phyloP scores from a whole-genome alignment of 2,888 invertebrate species.

The Sminthurides aquaticus region DNA sequence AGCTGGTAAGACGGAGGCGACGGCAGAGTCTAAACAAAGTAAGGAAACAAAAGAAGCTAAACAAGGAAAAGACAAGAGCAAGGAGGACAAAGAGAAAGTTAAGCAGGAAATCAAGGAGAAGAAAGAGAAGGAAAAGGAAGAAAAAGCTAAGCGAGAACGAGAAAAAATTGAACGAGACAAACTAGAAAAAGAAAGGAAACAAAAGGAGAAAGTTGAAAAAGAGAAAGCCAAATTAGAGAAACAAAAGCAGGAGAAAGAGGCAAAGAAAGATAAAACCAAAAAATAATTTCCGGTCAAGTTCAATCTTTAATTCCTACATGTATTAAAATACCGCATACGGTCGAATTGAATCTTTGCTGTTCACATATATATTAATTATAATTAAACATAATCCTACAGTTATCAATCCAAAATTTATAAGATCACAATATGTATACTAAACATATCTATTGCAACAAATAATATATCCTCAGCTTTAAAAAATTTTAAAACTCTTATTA shows the following conservation, averaged over 20 bases:
- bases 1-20: conserved; percentile 4
- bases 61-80: neutral
- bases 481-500: too few species aligned
- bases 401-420: too few species aligned
- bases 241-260: conserved; percentile 15
- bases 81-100: conserved; percentile 1
- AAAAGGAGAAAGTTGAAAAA: conserved; percentile 18
- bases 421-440: too few species aligned
- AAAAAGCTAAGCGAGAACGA: conserved; percentile 18
- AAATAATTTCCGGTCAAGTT: too few species aligned
- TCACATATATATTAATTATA: too few species aligned
- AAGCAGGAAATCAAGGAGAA: conserved; percentile 21
- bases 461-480: too few species aligned
- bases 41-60: too few species aligned
- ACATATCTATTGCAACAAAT: too few species aligned
- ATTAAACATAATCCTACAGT: too few species aligned
- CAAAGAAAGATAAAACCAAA: conserved; percentile 9
- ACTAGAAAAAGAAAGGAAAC: conserved; percentile 16
- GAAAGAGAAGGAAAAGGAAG: conserved; percentile 20
- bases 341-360: too few species aligned
- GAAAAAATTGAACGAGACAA: conserved; percentile 23
- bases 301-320: too few species aligned
- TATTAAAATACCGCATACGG: too few species aligned
- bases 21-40: conserved; percentile 4
- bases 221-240: conserved; percentile 15